Conservation (phyloP, 2,888 invertebrate genomes). For the Pristionchus arcanus region DNA sequence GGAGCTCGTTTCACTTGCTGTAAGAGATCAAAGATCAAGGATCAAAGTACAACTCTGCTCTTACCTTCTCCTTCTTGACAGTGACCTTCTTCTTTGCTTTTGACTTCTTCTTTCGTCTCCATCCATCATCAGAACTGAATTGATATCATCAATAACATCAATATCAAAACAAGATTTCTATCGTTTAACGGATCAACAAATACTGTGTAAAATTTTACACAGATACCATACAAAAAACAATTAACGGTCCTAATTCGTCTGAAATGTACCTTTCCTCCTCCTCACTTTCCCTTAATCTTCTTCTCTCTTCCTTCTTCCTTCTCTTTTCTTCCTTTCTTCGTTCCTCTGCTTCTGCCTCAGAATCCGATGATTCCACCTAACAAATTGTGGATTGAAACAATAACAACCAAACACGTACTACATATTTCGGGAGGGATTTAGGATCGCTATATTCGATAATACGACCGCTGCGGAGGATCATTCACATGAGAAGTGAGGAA, state of each 20-base stretch:
- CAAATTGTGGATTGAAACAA: background rate
- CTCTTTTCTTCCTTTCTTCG: constrained; percentile 34
- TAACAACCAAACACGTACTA: background rate
- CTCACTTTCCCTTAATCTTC: constrained; percentile 38
- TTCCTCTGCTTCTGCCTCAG: constrained; percentile 19
- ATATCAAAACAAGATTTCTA: too few relatives aligned
- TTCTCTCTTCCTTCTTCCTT: constrained; percentile 10
- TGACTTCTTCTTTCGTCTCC: constrained; percentile 19
- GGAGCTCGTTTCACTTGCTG: constrained; percentile 6
- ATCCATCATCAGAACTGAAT: constrained; percentile 28
- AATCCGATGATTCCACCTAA: constrained; percentile 42
- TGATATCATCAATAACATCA: background rate
- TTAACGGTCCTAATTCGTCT: background rate
- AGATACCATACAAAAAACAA: too few relatives aligned
- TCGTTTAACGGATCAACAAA: too few relatives aligned
- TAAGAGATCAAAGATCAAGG: background rate
- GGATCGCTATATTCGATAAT: background rate
- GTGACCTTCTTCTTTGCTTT: constrained; percentile 6
- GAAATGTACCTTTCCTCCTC: constrained; percentile 12
- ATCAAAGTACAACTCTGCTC: background rate
- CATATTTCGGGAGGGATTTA: background rate
- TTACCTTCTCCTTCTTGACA: constrained; percentile 50
- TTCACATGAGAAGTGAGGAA: background rate
- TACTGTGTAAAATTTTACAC: too few relatives aligned
- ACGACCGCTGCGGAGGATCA: constrained; percentile 33